Evolutionary conservation across 2,797 vertebrate species (phyloP).

Genomic region (Halcyon badia): DNA sequence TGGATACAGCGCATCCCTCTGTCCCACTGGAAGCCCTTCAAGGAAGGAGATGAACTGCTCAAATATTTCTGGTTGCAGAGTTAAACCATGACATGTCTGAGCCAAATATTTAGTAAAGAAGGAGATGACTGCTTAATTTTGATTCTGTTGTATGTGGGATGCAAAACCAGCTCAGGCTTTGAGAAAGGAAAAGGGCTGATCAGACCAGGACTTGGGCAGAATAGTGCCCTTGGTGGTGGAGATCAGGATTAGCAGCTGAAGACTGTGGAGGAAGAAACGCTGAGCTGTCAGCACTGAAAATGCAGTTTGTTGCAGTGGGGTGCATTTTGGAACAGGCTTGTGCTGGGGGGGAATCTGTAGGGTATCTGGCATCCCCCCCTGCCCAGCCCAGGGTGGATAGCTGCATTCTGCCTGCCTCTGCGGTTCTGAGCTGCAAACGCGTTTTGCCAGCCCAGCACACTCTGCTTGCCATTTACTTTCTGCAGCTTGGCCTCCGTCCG

Average conservation of each 20-base stretch:
- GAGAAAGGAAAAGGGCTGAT: background rate
- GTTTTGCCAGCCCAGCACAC: rapidly evolving
- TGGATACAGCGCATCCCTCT: rapidly evolving
- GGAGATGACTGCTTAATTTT: background rate
- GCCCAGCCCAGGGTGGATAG: rapidly evolving
- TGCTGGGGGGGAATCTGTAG: background rate
- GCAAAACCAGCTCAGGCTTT: background rate
- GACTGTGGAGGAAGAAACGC: background rate
- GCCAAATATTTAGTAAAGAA: background rate
- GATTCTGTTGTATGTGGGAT: background rate
- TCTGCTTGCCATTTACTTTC: constrained; percentile 63
- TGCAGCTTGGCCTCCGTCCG: constrained; percentile 71
- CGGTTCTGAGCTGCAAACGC: background rate
- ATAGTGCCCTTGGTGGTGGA: background rate
- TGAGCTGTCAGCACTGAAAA: background rate
- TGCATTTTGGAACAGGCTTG: background rate
- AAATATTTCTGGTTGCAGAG: background rate
- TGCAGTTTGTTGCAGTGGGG: rapidly evolving
- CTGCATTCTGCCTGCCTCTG: rapidly evolving
- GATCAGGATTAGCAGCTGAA: background rate
- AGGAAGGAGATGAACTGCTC: rapidly evolving
- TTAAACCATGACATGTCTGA: background rate
- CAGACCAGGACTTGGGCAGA: background rate
- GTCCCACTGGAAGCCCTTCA: background rate
- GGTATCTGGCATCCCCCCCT: rapidly evolving